Percentiles rank a stretch among this genome's conserved stretches.
Evolutionary conservation across 2,888 invertebrate genomes (phyloP).

Genomic region (Tetrapedia diversipes): DNA sequence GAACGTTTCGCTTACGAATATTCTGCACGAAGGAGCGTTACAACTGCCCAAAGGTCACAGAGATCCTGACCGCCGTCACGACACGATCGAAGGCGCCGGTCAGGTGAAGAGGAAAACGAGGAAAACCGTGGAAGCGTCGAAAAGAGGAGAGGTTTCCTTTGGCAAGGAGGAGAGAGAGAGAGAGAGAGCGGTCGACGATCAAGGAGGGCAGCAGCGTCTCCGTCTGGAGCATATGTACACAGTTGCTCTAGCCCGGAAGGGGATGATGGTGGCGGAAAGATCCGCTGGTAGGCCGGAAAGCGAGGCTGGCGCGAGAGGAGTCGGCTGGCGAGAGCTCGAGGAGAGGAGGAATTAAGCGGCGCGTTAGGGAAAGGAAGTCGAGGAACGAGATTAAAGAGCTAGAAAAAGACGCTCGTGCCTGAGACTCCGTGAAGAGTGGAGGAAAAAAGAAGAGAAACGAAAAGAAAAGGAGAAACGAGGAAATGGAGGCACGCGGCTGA

Average conservation of each 20-base stretch:
- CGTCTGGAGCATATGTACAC: constrained; percentile 9
- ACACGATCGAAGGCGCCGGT: too few species aligned
- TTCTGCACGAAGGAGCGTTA: too few species aligned
- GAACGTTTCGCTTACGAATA: too few species aligned
- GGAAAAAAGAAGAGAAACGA: background rate
- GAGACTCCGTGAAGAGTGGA: background rate
- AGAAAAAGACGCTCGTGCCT: constrained; percentile 18
- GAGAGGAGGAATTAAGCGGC: constrained; percentile 33
- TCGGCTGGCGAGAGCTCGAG: background rate
- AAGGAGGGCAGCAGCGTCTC: constrained; percentile 3
- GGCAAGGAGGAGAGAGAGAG: background rate
- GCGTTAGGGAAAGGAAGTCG: constrained; percentile 21
- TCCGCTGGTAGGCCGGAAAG: constrained; percentile 24
- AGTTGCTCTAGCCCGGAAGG: background rate
- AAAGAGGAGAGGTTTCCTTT: too few species aligned
- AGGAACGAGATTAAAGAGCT: constrained; percentile 27
- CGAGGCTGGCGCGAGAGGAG: background rate
- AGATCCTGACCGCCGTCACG: too few species aligned
- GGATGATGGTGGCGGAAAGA: constrained; percentile 19
- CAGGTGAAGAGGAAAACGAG: too few species aligned
- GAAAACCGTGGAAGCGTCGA: too few species aligned
- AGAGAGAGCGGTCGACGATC: background rate
- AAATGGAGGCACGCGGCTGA: constrained; percentile 20
- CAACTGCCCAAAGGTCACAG: too few species aligned
- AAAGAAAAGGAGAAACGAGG: background rate